These are phyloP conservation scores for Arion vulgaris DNA, from an alignment of 1,140 invertebrate species.

Conservation along the genomic window DNA sequence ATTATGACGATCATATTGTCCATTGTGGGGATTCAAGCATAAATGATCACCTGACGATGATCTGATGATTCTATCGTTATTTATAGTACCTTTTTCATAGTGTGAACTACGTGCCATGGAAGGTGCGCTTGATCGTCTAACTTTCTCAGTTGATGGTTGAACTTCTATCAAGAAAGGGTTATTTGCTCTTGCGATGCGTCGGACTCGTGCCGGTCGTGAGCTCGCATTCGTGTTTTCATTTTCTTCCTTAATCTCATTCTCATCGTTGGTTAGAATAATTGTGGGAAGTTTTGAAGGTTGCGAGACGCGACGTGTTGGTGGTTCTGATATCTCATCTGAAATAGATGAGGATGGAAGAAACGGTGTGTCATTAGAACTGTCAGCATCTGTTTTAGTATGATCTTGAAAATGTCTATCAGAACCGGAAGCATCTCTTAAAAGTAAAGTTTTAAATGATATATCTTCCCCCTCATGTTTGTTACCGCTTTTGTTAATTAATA, in stretches of 20 bases:
- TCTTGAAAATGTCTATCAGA: no score
- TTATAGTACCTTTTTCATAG: no score
- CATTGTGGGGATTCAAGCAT: not conserved
- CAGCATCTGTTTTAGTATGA: no score
- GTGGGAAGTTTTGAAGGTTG: not conserved
- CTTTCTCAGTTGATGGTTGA: not conserved
- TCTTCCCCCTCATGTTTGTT: not conserved
- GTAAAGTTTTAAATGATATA: not conserved
- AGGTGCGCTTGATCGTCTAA: conserved; percentile 1
- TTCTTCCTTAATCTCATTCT: not conserved
- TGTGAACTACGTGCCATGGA: not conserved
- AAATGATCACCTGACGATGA: conserved; percentile 2
- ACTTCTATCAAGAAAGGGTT: conserved; percentile 24
- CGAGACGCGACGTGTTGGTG: not conserved
- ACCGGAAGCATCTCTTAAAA: no score
- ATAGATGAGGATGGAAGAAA: not conserved
- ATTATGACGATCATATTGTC: no score
- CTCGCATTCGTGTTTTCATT: not conserved
- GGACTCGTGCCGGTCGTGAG: not conserved
- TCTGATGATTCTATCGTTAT: not conserved
- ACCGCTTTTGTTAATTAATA: not conserved
- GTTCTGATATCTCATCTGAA: not conserved
- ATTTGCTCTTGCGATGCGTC: conserved; percentile 21
- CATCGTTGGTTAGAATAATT: conserved; percentile 10
- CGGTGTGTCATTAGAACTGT: not conserved